These are phyloP conservation scores for Sebastes reedi DNA, from an alignment of 2,797 vertebrate species.

Conservation along the genomic window DNA sequence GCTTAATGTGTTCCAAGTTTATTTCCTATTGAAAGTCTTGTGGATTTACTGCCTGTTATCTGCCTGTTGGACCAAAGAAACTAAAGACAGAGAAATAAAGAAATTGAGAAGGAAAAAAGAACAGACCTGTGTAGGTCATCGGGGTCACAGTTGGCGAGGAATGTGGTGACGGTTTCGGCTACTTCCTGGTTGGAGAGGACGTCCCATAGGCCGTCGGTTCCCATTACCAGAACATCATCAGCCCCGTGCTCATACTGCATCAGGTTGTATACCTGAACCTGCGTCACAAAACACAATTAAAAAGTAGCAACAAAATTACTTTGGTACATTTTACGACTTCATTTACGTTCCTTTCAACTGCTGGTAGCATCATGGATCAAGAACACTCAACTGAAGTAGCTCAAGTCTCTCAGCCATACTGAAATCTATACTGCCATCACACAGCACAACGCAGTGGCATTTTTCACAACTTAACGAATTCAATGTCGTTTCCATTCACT, in stretches of 20 bases:
- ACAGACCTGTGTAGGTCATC: constrained; percentile 93
- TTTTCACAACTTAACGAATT: constrained; percentile 9
- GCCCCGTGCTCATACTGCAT: constrained; percentile 88
- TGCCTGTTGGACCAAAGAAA: neutral
- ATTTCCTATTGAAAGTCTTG: neutral
- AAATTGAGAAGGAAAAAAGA: neutral
- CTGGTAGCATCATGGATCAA: neutral
- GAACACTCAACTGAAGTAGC: neutral
- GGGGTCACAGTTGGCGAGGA: constrained; percentile 95
- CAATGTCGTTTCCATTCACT: constrained; percentile 1
- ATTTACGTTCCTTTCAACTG: neutral
- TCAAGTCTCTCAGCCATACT: neutral
- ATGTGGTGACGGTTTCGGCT: constrained; percentile 90
- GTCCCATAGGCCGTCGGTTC: constrained; percentile 98
- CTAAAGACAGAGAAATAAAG: neutral
- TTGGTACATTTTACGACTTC: neutral
- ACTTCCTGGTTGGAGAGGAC: constrained; percentile 97
- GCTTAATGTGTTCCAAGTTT: neutral
- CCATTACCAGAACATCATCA: constrained; percentile 94
- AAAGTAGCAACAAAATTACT: neutral
- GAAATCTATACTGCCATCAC: neutral
- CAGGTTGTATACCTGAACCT: constrained; percentile 95
- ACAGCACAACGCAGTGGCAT: neutral
- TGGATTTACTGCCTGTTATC: neutral
- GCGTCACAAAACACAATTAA: neutral